phyloP scores from a whole-genome alignment of 1,140 invertebrate species.

The Marisa cornuarietis region DNA sequence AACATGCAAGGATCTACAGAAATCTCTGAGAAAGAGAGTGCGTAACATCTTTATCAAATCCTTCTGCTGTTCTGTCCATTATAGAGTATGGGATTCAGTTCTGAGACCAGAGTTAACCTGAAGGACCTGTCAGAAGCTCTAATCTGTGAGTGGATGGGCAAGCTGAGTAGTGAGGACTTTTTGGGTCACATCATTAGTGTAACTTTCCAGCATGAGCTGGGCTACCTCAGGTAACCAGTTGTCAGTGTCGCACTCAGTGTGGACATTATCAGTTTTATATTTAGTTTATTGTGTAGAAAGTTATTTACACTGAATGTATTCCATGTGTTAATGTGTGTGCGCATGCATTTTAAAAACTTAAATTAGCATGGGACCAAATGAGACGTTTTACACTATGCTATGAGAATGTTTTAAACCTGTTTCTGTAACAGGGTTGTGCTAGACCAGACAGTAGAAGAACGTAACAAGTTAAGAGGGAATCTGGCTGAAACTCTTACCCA shows the following conservation, averaged over 20 bases:
- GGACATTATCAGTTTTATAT: too few species aligned
- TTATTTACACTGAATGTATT: too few species aligned
- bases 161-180: constrained; percentile 72
- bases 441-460: constrained; percentile 76
- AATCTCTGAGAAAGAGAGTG: neutral
- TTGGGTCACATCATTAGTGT: constrained; percentile 62
- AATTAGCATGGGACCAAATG: too few species aligned
- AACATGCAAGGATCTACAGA: too few species aligned
- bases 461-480: constrained; percentile 80
- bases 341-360: too few species aligned
- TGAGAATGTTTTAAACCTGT: neutral
- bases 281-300: too few species aligned
- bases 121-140: constrained; percentile 76
- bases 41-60: too few species aligned
- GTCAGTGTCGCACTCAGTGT: neutral
- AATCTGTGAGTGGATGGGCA: constrained; percentile 66
- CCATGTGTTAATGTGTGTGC: too few species aligned
- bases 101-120: constrained; percentile 72
- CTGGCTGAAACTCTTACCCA: constrained; percentile 83
- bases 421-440: constrained; percentile 65
- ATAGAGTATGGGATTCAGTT: constrained; percentile 76
- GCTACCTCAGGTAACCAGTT: constrained; percentile 59
- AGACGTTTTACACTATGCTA: too few species aligned
- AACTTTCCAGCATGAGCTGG: constrained; percentile 64
- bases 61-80: constrained; percentile 2